Percentiles rank a stretch among this genome's conserved stretches.
These are phyloP conservation scores for Myocastor coypus DNA, from an alignment of 2,113 vertebrate species.

Conservation along the genomic window DNA sequence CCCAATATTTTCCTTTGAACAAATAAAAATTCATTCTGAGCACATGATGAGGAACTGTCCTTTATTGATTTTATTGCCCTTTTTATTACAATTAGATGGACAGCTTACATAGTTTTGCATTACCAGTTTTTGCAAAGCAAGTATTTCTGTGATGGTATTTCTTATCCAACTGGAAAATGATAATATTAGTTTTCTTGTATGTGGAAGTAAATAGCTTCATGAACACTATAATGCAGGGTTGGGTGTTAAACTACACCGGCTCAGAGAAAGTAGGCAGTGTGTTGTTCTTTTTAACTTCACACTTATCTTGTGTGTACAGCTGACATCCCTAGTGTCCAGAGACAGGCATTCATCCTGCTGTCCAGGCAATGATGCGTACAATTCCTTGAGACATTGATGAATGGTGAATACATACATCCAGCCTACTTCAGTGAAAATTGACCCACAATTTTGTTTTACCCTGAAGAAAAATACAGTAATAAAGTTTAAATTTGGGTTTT, in stretches of 20 bases:
- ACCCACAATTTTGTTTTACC: slow-evolving; percentile 80
- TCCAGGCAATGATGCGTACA: slow-evolving; percentile 52
- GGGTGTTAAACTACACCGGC: slow-evolving; percentile 46
- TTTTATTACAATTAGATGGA: slow-evolving; percentile 50
- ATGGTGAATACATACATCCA: slow-evolving; percentile 69
- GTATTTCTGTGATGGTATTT: neutral
- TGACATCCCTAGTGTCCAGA: slow-evolving; percentile 74
- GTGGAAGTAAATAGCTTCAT: slow-evolving; percentile 47
- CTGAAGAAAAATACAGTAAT: slow-evolving; percentile 79
- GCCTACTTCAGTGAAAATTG: slow-evolving; percentile 78
- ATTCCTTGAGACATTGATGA: slow-evolving; percentile 71
- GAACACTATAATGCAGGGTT: slow-evolving; percentile 40
- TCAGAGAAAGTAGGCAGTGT: slow-evolving; percentile 54
- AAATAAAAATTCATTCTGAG: slow-evolving; percentile 66
- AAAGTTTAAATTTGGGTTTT: slow-evolving; percentile 71
- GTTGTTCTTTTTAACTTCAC: slow-evolving; percentile 68
- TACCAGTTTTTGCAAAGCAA: slow-evolving; percentile 48
- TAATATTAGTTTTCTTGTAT: slow-evolving; percentile 25
- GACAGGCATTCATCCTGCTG: slow-evolving; percentile 67
- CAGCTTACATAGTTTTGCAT: slow-evolving; percentile 30
- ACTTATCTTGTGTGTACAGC: slow-evolving; percentile 73
- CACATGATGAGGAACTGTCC: slow-evolving; percentile 39
- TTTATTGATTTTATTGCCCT: slow-evolving; percentile 67
- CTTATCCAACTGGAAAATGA: slow-evolving; percentile 32
- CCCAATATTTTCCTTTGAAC: neutral